Conservation (phyloP, 1,140 invertebrate species). For the Neodiprion pinetum region DNA sequence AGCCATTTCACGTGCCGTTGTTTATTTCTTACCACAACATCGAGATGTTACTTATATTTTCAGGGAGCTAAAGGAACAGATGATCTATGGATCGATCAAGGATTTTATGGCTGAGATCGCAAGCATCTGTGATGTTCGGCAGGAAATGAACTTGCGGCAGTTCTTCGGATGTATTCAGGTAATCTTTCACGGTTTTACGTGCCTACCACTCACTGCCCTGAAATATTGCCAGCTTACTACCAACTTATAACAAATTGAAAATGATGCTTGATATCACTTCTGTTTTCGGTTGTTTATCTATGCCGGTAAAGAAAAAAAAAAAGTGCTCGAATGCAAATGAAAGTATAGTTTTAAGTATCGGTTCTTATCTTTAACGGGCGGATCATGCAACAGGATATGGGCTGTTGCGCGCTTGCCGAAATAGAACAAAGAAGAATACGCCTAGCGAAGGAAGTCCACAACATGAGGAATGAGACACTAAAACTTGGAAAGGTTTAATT, state of each 20-base stretch:
- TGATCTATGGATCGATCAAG: not conserved
- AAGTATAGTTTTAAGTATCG: not conserved
- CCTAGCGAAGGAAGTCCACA: slow-evolving; percentile 37
- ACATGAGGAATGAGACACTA: slow-evolving; percentile 35
- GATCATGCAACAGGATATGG: slow-evolving; percentile 29
- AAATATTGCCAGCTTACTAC: not conserved
- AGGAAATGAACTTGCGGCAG: slow-evolving; percentile 30
- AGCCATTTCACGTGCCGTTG: too few species aligned
- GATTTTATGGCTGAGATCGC: not conserved
- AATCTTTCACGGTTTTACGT: slow-evolving; percentile 6
- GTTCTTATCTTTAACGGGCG: slow-evolving; percentile 3
- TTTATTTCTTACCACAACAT: too few species aligned
- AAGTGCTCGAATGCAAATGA: slow-evolving; percentile 9
- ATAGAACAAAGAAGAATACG: slow-evolving; percentile 36
- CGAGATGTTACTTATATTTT: not conserved
- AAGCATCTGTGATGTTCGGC: slow-evolving; percentile 37
- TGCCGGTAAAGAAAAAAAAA: not conserved
- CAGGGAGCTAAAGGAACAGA: not conserved
- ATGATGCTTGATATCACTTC: not conserved
- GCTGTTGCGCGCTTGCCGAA: slow-evolving; percentile 49
- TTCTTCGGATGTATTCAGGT: slow-evolving; percentile 32
- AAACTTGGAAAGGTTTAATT: slow-evolving; percentile 34
- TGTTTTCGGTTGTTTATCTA: not conserved
- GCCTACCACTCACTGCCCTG: not conserved
- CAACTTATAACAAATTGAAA: not conserved